phyloP scores from a whole-genome alignment of 2,797 vertebrate genomes.

The Etheostoma nigrum region DNA sequence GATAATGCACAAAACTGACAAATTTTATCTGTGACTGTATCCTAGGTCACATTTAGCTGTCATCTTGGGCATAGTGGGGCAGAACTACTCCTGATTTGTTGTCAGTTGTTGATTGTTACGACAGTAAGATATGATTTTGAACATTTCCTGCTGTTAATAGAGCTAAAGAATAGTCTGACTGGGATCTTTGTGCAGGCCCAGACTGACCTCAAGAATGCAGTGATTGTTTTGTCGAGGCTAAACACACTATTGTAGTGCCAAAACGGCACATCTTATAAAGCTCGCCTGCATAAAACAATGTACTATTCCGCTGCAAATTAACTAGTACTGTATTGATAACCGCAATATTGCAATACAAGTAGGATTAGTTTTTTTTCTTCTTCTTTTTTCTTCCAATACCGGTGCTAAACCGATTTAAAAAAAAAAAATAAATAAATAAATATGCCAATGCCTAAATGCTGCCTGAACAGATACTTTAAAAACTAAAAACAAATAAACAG shows the following conservation, averaged over 20 bases:
- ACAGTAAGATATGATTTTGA: slow-evolving; percentile 19
- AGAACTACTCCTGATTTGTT: background rate
- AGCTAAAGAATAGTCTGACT: slow-evolving; percentile 35
- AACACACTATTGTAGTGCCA: slow-evolving; percentile 41
- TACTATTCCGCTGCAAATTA: slow-evolving; percentile 27
- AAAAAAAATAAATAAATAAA: too few relatives aligned
- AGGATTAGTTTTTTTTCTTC: too few relatives aligned
- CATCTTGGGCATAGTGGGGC: background rate
- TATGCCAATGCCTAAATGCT: too few relatives aligned
- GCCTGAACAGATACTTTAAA: too few relatives aligned
- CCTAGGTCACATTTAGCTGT: background rate
- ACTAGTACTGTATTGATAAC: too few relatives aligned
- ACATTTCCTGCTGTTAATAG: slow-evolving; percentile 37
- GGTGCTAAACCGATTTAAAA: too few relatives aligned
- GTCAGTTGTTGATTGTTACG: background rate
- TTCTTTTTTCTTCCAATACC: too few relatives aligned
- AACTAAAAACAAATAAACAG: too few relatives aligned
- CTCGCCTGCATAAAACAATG: slow-evolving; percentile 27
- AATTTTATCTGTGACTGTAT: background rate
- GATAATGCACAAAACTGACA: background rate
- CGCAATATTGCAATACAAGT: too few relatives aligned
- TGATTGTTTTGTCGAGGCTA: slow-evolving; percentile 54
- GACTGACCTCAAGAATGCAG: slow-evolving; percentile 57
- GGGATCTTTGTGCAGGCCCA: slow-evolving; percentile 44
- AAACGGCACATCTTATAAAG: slow-evolving; percentile 44